Base-by-base conservation (phyloP, 2,113 vertebrate genomes). In the Rhea americana region DNA sequence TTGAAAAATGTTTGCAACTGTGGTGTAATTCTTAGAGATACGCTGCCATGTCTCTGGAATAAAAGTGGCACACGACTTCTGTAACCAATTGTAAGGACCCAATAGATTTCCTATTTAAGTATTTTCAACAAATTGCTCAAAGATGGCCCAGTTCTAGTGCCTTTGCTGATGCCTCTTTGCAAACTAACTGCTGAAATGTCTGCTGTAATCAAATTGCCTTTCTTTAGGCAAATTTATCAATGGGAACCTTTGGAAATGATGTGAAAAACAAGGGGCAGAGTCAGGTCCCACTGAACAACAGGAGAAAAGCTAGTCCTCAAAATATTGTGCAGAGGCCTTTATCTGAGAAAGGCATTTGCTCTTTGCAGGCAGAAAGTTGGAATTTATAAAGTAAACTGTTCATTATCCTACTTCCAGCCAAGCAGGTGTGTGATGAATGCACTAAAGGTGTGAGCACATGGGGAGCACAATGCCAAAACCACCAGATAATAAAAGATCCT, bases 311-410 rank as follows among this genome's bases (percentile, higher is more conserved):
- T 28, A 82, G 24, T 3, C 32, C 12, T 66, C 35, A n/a, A 67
- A 90, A 65, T 53, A 43, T 15, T 25, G 7, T n/a, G 37, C 59
- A 65, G 39, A 55, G 45, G 35, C 9, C 35, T 84, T 73, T 53
- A 65, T 53, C 35, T 37, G 8, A 65, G 51, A 65, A 82, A 91
- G 18, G 3, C 15, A 30, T 65, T 81, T 78, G 6, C 17, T 68
- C 15, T 72, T 76, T 84, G 35, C 24, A 26, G 45, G 66, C 9
- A 88, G 37, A 75, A 90, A 41, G 63, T 37, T 81, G 58, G 76
- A 85, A 78, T 91, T 88, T 93, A 37, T 94, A 68, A 83, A 71
- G 47, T 75, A 93, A 89, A 63, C 63, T 8, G n/a, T 78, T 82
- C 16, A 25, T 86, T 91, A 65, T 50, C 25, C 35, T 75, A 81